Conservation (phyloP, 2,113 vertebrate genomes). For the Dipodomys spectabilis region DNA sequence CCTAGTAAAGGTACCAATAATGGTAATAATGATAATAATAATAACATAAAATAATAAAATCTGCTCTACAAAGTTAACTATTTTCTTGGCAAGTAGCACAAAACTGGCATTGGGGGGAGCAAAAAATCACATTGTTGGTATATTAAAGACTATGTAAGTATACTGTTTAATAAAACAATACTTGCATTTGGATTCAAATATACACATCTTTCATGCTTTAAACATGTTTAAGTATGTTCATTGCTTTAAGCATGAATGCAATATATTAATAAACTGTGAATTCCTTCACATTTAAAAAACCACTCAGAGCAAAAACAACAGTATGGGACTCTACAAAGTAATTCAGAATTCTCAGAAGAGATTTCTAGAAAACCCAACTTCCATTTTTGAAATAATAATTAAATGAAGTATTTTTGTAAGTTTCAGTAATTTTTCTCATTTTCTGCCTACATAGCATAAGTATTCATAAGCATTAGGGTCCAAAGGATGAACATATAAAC, state of each 20-base stretch:
- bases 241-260: background rate
- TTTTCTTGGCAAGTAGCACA: background rate
- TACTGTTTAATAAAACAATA: background rate
- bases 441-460: background rate
- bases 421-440: background rate
- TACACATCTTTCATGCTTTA: background rate
- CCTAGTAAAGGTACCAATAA: too few relatives aligned
- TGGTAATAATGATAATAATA: too few relatives aligned
- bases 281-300: background rate
- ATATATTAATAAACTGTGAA: background rate
- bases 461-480: background rate
- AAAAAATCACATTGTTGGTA: background rate
- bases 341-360: background rate
- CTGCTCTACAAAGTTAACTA: background rate
- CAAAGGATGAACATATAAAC: background rate
- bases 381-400: slow-evolving; percentile 38
- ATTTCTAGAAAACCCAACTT: background rate
- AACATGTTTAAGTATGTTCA: background rate
- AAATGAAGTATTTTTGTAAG: background rate
- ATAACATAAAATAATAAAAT: background rate
- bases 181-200: slow-evolving; percentile 21
- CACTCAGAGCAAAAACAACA: background rate
- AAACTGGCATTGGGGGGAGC: slow-evolving; percentile 2
- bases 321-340: background rate
- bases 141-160: background rate